phyloP scores from a whole-genome alignment of 92 coral and sea anemone genomes.

The Metridium senile region DNA sequence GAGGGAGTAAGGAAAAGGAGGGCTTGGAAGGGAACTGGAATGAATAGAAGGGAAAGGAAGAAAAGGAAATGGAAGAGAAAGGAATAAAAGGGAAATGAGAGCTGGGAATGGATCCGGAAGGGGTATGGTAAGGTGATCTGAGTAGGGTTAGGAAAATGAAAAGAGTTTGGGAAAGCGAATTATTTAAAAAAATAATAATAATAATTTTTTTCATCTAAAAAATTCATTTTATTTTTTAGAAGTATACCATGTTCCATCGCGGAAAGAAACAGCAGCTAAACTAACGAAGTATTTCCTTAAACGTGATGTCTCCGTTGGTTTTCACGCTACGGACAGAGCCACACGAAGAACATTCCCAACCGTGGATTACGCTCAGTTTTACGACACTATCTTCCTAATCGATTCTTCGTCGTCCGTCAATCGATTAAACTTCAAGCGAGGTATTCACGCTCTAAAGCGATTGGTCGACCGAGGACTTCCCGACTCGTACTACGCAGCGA shows the following conservation, averaged over 20 bases:
- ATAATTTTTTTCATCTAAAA: not conserved
- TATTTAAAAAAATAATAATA: too few species aligned
- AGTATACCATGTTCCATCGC: conserved; percentile 22
- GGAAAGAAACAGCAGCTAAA: conserved; percentile 37
- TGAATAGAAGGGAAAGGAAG: too few species aligned
- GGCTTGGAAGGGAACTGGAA: too few species aligned
- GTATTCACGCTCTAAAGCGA: conserved; percentile 38
- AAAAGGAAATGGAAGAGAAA: too few species aligned
- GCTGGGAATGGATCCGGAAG: too few species aligned
- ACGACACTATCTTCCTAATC: conserved; percentile 56
- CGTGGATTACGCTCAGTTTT: not conserved
- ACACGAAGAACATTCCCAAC: not conserved
- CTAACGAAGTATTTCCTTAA: conserved; percentile 38
- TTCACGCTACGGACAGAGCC: not conserved
- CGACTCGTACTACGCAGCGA: conserved; percentile 52
- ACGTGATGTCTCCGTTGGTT: conserved; percentile 27
- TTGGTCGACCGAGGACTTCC: conserved; percentile 33
- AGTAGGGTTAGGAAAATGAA: too few species aligned
- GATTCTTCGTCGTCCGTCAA: conserved; percentile 63
- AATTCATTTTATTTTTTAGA: conserved; percentile 3
- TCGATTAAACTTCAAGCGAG: conserved; percentile 30
- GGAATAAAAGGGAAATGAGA: too few species aligned
- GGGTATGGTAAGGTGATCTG: too few species aligned
- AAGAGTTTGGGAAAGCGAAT: not conserved
- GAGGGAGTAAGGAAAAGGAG: too few species aligned